Conservation (phyloP, 1,140 invertebrate genomes). For the Pachypeltis micranthus region DNA sequence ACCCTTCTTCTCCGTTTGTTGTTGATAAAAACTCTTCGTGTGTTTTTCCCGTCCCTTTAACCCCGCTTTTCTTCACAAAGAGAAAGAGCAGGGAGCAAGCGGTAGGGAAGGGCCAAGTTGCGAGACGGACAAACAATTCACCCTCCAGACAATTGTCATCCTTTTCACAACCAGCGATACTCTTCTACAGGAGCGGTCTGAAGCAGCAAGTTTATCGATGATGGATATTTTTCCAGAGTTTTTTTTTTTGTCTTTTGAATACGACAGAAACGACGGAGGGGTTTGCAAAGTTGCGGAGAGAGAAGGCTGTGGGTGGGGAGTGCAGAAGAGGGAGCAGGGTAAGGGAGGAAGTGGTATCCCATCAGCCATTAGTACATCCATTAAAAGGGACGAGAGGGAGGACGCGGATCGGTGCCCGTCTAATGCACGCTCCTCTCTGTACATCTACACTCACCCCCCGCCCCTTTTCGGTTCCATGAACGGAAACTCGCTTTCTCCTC, state of each 20-base stretch:
- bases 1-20: background rate
- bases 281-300: background rate
- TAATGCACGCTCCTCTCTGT: background rate
- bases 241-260: too few species aligned
- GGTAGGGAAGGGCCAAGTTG: background rate
- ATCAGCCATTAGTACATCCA: slow-evolving; percentile 6
- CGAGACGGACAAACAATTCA: background rate
- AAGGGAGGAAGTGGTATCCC: background rate
- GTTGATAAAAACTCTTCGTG: background rate
- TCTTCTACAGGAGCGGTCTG: too few species aligned
- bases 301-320: background rate
- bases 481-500: background rate
- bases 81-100: background rate
- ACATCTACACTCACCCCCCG: too few species aligned
- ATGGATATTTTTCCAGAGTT: too few species aligned
- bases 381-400: background rate
- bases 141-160: too few species aligned
- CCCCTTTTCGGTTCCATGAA: background rate
- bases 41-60: background rate
- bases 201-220: too few species aligned
- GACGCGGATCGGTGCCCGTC: slow-evolving; percentile 3
- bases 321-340: background rate
- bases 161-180: too few species aligned
- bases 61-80: background rate
- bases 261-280: background rate